phyloP scores from a whole-genome alignment of 1,140 invertebrate genomes.

The Drosophila watanabei region DNA sequence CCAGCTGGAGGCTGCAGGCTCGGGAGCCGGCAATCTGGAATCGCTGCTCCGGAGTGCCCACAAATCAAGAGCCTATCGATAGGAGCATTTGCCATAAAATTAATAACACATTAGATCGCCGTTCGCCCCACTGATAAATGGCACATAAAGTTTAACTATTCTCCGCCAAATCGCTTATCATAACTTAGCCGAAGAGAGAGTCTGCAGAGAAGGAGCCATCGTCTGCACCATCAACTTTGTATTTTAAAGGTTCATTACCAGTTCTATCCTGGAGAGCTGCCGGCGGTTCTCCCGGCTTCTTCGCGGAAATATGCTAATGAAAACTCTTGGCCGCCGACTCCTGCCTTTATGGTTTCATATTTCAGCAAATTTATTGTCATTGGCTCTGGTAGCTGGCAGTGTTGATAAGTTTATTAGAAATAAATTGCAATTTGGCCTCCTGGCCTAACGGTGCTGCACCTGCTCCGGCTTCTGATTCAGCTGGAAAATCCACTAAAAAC shows the following conservation, averaged over 20 bases:
- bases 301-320: slow-evolving; percentile 76
- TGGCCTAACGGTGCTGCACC: slow-evolving; percentile 45
- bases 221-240: slow-evolving; percentile 71
- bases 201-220: slow-evolving; percentile 4
- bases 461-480: slow-evolving; percentile 16
- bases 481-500: slow-evolving; percentile 18
- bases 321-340: slow-evolving; percentile 57
- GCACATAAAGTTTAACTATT: slow-evolving; percentile 75
- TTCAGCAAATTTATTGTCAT: slow-evolving; percentile 75
- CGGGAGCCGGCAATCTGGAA: not conserved
- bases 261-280: slow-evolving; percentile 1
- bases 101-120: slow-evolving; percentile 81
- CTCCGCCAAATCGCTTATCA: slow-evolving; percentile 65
- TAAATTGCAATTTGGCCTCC: slow-evolving; percentile 80
- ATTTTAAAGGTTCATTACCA: slow-evolving; percentile 73
- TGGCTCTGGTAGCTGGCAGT: slow-evolving; percentile 67
- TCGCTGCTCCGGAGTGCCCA: slow-evolving; percentile 14
- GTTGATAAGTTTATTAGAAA: slow-evolving; percentile 84
- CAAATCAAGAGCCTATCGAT: slow-evolving; percentile 60
- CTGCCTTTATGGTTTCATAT: slow-evolving; percentile 80
- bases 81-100: slow-evolving; percentile 77
- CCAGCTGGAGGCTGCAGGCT: slow-evolving; percentile 37
- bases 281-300: not conserved
- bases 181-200: slow-evolving; percentile 46
- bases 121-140: slow-evolving; percentile 54